These are phyloP conservation scores for Eutrigla gurnardus DNA, from an alignment of 2,797 vertebrate species.

Conservation along the genomic window DNA sequence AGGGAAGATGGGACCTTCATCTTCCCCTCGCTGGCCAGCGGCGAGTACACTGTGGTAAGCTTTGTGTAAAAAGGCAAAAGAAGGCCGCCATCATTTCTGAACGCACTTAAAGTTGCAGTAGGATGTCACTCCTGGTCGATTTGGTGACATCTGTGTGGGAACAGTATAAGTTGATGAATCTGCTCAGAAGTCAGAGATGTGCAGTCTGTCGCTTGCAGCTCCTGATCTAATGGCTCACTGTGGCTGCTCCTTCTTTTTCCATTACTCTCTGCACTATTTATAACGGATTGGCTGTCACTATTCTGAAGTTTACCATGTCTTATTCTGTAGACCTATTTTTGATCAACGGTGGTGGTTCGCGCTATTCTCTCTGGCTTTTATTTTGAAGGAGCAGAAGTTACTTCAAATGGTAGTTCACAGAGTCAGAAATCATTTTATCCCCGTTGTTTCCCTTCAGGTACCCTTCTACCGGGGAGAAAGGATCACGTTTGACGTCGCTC, in stretches of 20 bases:
- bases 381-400: not conserved
- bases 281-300: too few relatives aligned
- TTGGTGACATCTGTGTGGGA: not conserved
- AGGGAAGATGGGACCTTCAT: conserved; percentile 92
- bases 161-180: not conserved
- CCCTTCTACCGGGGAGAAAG: conserved; percentile 97
- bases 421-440: too few relatives aligned
- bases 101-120: not conserved
- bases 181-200: not conserved
- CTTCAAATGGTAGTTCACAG: not conserved
- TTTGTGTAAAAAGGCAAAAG: not conserved
- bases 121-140: not conserved
- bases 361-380: not conserved
- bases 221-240: not conserved
- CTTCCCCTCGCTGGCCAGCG: conserved; percentile 93
- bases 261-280: not conserved
- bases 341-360: not conserved
- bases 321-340: not conserved
- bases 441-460: conserved; percentile 78
- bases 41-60: conserved; percentile 93
- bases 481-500: conserved; percentile 98
- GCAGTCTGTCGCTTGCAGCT: not conserved
- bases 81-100: not conserved
- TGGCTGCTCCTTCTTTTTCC: not conserved
- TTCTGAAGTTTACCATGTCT: not conserved